These are phyloP conservation scores for Protonibea diacanthus DNA, from an alignment of 2,797 vertebrate species.

Conservation along the genomic window DNA sequence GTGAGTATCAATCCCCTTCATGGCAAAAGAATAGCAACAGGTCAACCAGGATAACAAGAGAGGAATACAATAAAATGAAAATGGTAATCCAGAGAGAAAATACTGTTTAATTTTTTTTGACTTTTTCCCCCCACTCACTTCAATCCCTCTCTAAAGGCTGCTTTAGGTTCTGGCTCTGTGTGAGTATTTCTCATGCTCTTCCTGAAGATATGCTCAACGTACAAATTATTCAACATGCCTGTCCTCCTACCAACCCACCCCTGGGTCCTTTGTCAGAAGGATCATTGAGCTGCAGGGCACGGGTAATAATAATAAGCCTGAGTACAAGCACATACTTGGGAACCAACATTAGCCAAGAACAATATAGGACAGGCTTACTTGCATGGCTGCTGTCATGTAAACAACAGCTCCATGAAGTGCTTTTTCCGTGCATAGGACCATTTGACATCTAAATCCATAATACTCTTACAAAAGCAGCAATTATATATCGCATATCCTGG, in stretches of 20 bases:
- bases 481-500: constrained; percentile 1
- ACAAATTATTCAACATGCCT: constrained; percentile 72
- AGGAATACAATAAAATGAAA: constrained; percentile 31
- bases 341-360: constrained; percentile 59
- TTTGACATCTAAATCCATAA: constrained; percentile 49
- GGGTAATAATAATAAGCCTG: constrained; percentile 64
- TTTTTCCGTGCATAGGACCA: constrained; percentile 1
- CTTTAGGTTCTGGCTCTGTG: constrained; percentile 48
- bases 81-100: constrained; percentile 46
- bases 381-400: constrained; percentile 53
- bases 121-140: neutral
- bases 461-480: constrained; percentile 20
- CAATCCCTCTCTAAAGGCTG: constrained; percentile 41
- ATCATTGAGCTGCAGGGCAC: constrained; percentile 67
- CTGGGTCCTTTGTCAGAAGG: constrained; percentile 59
- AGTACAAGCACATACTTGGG: constrained; percentile 62
- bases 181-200: constrained; percentile 65
- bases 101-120: constrained; percentile 24
- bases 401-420: constrained; percentile 32
- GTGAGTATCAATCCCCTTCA: constrained; percentile 24
- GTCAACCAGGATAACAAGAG: constrained; percentile 47
- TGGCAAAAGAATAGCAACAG: constrained; percentile 39
- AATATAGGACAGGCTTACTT: constrained; percentile 47
- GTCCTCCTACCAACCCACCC: constrained; percentile 39
- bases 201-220: constrained; percentile 63